phyloP scores from a whole-genome alignment of 2,797 vertebrate genomes.

The Urocyon cinereoargenteus region DNA sequence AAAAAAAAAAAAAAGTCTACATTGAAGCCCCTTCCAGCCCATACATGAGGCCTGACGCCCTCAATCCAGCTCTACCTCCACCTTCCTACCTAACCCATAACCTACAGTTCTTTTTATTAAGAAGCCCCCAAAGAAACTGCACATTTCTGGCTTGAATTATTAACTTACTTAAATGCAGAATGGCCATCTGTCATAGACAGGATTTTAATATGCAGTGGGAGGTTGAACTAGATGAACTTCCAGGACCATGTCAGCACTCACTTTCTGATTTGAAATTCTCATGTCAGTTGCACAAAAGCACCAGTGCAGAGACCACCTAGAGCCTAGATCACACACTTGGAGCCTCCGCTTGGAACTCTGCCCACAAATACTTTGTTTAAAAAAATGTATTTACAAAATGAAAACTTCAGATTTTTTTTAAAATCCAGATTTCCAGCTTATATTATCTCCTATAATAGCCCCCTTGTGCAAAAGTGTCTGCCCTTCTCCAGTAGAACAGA shows the following conservation, averaged over 20 bases:
- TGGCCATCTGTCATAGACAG: background rate
- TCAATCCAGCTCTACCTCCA: background rate
- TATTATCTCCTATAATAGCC: too few species aligned
- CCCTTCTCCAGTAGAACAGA: background rate
- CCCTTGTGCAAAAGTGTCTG: too few species aligned
- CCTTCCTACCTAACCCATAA: background rate
- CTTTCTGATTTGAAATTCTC: background rate
- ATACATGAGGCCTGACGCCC: background rate
- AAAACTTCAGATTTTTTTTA: background rate
- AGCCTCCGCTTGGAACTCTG: background rate
- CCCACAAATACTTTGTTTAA: background rate
- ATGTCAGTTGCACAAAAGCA: background rate
- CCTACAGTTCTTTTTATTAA: background rate
- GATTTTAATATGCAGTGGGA: background rate
- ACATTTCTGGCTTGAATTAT: background rate
- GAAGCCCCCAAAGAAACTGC: background rate
- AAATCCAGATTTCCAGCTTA: background rate
- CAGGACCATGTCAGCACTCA: too few species aligned
- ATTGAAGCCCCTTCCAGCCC: background rate
- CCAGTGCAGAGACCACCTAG: background rate
- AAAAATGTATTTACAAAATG: background rate
- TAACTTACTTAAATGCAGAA: background rate
- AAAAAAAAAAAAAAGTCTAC: background rate
- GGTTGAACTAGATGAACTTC: background rate
- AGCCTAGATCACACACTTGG: background rate